Conservation (phyloP, 2,888 invertebrate species). For the Laothoe populi region DNA sequence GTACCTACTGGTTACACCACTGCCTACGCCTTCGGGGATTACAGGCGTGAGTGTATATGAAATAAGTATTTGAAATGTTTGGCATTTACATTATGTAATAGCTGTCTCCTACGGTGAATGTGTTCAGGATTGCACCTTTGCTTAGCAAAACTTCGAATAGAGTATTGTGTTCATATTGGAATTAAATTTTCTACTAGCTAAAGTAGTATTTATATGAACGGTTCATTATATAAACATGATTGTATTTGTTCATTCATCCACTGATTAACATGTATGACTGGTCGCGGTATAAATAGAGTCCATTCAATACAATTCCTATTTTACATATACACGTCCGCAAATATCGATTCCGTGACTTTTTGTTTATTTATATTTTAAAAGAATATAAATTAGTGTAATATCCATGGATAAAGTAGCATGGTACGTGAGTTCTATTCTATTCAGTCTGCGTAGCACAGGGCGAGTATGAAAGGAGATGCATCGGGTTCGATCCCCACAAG, state of each 20-base stretch:
- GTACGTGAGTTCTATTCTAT: neutral
- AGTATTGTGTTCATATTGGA: neutral
- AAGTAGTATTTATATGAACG: slow-evolving; percentile 20
- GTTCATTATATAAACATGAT: slow-evolving; percentile 22
- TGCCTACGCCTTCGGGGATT: too few species aligned
- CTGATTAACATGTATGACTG: slow-evolving; percentile 9
- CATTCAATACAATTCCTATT: slow-evolving; percentile 16
- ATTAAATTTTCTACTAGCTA: neutral
- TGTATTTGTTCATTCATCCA: slow-evolving; percentile 14
- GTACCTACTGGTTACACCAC: too few species aligned
- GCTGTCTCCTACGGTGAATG: neutral
- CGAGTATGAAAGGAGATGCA: too few species aligned
- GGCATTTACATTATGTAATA: neutral
- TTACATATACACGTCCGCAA: slow-evolving; percentile 20
- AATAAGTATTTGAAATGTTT: too few species aligned
- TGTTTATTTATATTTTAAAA: slow-evolving; percentile 1
- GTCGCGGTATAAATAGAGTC: slow-evolving; percentile 7
- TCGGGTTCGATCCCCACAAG: too few species aligned
- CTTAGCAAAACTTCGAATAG: neutral
- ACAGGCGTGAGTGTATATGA: too few species aligned
- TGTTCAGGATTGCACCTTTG: neutral
- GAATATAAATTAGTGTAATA: neutral
- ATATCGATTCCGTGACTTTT: slow-evolving; percentile 4
- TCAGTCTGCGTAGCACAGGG: too few species aligned
- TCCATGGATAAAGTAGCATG: neutral